Percentiles rank a stretch among this genome's conserved stretches.
Conservation (phyloP, 1,140 invertebrate genomes). For the Ruditapes philippinarum region DNA sequence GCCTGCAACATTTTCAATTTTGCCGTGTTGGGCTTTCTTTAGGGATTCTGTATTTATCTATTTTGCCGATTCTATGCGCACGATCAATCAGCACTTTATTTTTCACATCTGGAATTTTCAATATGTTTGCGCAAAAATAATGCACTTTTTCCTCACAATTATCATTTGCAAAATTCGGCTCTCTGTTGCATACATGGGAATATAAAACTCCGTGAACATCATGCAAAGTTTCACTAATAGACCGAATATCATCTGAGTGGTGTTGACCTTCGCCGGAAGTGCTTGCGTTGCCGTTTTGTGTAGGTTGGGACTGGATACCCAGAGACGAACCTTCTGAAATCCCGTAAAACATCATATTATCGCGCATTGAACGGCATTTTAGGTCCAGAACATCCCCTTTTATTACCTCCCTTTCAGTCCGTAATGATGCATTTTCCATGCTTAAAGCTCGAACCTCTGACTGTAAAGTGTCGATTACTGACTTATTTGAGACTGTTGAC, state of each 20-base stretch:
- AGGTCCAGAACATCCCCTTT: not conserved
- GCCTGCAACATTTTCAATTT: no score
- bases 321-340: not conserved
- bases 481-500: not conserved
- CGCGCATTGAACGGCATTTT: slow-evolving; percentile 27
- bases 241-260: not conserved
- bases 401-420: not conserved
- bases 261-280: not conserved
- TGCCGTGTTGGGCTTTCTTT: no score
- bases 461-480: not conserved
- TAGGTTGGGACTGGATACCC: no score
- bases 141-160: slow-evolving; percentile 20
- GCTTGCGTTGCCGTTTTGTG: not conserved
- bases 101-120: not conserved
- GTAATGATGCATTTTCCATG: not conserved
- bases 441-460: not conserved
- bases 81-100: not conserved
- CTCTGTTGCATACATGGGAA: not conserved
- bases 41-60: no score
- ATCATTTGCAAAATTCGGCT: not conserved
- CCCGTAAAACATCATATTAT: slow-evolving; percentile 29
- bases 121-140: not conserved
- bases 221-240: not conserved
- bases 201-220: not conserved
- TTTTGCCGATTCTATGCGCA: not conserved